Percentiles rank a stretch among this genome's conserved stretches.
These are phyloP conservation scores for Cossypha heuglini DNA, from an alignment of 2,797 vertebrate genomes.

Conservation along the genomic window DNA sequence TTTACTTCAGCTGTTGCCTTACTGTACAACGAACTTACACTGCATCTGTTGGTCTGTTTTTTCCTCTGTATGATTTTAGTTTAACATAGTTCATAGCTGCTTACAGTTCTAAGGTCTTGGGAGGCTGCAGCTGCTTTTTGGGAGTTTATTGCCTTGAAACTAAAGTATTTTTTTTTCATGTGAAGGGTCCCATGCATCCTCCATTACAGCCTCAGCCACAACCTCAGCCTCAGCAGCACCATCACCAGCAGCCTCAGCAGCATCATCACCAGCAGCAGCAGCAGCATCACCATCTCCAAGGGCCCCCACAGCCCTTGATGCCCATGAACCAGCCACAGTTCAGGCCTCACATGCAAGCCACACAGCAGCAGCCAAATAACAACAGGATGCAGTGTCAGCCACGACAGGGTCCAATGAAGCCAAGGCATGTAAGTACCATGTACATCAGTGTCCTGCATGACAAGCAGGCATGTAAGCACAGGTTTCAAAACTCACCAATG, in stretches of 20 bases:
- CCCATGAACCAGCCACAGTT: slow-evolving; percentile 88
- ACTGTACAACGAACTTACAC: fast-evolving
- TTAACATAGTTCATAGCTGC: neutral
- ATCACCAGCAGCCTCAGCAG: slow-evolving; percentile 76
- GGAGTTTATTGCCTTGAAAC: neutral
- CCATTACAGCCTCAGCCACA: slow-evolving; percentile 84
- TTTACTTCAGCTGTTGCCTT: neutral
- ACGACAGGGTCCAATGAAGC: slow-evolving; percentile 80
- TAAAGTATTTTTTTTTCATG: neutral
- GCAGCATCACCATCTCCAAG: slow-evolving; percentile 79
- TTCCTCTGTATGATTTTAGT: neutral
- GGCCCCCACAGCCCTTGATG: slow-evolving; percentile 86
- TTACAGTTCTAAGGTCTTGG: neutral
- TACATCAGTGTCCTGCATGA: fast-evolving
- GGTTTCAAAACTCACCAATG: fast-evolving
- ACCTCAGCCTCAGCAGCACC: slow-evolving; percentile 79
- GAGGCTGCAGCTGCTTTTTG: neutral
- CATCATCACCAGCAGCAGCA: slow-evolving; percentile 74
- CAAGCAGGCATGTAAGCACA: neutral
- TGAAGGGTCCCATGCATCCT: slow-evolving; percentile 84
- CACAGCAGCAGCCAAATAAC: slow-evolving; percentile 81
- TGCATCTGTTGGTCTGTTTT: neutral
- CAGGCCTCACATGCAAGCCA: slow-evolving; percentile 82
- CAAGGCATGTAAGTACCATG: slow-evolving; percentile 83
- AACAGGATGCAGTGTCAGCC: slow-evolving; percentile 83